phyloP scores from a whole-genome alignment of 1,140 invertebrate species.

The Psilanteris sp. region DNA sequence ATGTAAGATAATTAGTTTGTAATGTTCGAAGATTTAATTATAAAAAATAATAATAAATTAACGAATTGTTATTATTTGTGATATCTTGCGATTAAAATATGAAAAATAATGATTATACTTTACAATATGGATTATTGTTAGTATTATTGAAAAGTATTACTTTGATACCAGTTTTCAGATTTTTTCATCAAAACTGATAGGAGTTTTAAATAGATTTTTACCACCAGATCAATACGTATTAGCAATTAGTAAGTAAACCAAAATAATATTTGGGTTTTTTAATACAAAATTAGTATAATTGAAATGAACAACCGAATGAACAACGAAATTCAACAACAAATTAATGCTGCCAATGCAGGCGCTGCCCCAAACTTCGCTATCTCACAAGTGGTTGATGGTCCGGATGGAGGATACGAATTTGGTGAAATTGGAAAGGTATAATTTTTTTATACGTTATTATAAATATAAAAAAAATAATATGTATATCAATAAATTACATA shows the following conservation, averaged over 20 bases:
- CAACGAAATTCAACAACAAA: constrained; percentile 59
- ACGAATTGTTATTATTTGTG: too few species aligned
- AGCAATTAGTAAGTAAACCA: constrained; percentile 51
- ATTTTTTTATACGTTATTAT: too few species aligned
- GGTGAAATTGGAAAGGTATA: constrained; percentile 46
- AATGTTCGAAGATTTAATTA: too few species aligned
- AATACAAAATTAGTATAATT: constrained; percentile 47
- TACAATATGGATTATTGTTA: too few species aligned
- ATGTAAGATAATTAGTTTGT: too few species aligned
- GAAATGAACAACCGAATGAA: constrained; percentile 60
- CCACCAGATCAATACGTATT: constrained; percentile 53
- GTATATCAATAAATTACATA: too few species aligned
- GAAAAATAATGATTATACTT: not conserved
- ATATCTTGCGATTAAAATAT: too few species aligned
- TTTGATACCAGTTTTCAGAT: constrained; percentile 50
- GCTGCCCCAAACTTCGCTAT: constrained; percentile 52
- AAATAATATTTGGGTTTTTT: constrained; percentile 33
- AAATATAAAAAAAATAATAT: too few species aligned
- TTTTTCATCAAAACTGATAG: constrained; percentile 50
- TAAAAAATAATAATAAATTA: too few species aligned
- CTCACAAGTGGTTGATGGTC: constrained; percentile 36
- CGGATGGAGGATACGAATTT: constrained; percentile 44
- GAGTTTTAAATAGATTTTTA: constrained; percentile 46
- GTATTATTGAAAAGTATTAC: constrained; percentile 14
- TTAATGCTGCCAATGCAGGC: constrained; percentile 59